phyloP scores from a whole-genome alignment of 2,113 vertebrate genomes.

The Prinia subflava region DNA sequence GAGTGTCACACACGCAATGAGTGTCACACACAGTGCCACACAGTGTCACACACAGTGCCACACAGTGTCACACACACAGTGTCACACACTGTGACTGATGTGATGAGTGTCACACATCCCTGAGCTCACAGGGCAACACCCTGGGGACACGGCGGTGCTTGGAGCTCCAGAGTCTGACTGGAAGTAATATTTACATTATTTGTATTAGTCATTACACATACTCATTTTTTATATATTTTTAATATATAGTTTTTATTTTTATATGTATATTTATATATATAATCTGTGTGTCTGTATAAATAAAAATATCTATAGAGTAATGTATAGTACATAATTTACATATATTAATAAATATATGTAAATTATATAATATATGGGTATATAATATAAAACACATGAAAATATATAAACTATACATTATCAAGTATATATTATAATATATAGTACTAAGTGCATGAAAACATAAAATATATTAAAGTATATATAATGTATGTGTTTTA shows the following conservation, averaged over 20 bases:
- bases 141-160: accelerated
- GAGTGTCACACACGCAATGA: no score
- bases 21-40: no score
- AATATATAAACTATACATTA: neutral
- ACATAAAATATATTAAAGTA: neutral
- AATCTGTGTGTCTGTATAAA: neutral
- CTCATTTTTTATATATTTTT: no score
- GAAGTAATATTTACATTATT: neutral
- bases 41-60: neutral
- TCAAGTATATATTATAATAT: no score
- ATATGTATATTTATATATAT: neutral
- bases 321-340: no score
- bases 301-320: neutral
- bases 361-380: no score
- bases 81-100: no score
- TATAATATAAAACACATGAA: neutral
- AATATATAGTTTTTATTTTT: no score
- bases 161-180: neutral
- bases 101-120: neutral
- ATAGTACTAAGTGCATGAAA: no score
- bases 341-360: no score
- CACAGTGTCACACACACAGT: neutral
- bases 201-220: neutral
- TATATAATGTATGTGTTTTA: no score
- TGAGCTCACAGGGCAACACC: neutral